Evolutionary conservation across 2,113 vertebrate genomes (phyloP).

Genomic region (Hypanus sabinus): DNA sequence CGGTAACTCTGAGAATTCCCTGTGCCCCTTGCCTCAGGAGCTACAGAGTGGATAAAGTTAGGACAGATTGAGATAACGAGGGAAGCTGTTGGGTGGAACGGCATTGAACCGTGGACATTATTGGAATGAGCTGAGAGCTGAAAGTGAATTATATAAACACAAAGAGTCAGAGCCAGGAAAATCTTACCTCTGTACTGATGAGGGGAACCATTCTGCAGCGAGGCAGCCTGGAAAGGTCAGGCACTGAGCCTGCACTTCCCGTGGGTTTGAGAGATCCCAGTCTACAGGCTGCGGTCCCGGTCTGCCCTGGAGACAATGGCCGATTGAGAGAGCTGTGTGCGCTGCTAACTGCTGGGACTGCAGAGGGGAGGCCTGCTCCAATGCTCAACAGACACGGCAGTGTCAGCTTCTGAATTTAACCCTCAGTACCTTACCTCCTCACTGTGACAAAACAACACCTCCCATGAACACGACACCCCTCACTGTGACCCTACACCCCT

Average conservation of each 20-base stretch:
- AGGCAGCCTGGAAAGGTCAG: conserved; percentile 43
- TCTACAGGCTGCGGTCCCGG: neutral
- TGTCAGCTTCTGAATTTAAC: too few relatives aligned
- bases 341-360: too few relatives aligned
- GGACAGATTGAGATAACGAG: conserved; percentile 49
- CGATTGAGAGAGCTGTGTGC: neutral
- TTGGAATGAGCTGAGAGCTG: conserved; percentile 63
- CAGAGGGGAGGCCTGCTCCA: too few relatives aligned
- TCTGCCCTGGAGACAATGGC: neutral
- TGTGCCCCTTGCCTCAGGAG: too few relatives aligned
- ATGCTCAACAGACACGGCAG: too few relatives aligned
- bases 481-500: too few relatives aligned
- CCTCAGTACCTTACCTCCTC: too few relatives aligned
- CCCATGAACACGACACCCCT: too few relatives aligned
- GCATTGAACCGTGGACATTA: conserved; percentile 57
- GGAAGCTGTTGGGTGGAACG: conserved; percentile 39
- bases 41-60: conserved; percentile 46
- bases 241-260: neutral
- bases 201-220: conserved; percentile 64
- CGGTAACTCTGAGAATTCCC: too few relatives aligned
- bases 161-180: conserved; percentile 67
- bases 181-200: conserved; percentile 66
- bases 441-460: too few relatives aligned
- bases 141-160: conserved; percentile 48
- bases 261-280: neutral